Conservation (phyloP, 1,140 invertebrate genomes). For the Bradynema listronoti region DNA sequence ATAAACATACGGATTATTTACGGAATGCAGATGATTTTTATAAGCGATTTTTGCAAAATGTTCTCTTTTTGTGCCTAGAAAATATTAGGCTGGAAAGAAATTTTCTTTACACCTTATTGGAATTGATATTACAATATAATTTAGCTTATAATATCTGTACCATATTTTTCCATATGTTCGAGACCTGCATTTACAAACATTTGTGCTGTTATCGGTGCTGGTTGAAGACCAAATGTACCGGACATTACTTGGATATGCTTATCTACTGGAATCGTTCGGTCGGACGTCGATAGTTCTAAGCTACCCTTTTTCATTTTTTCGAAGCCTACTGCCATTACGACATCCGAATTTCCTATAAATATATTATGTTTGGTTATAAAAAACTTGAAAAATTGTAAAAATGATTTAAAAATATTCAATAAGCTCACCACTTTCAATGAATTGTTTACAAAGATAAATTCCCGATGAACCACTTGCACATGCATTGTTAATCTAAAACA, state of each 20-base stretch:
- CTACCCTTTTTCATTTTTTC: constrained; percentile 96
- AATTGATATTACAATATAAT: neutral
- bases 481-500: constrained; percentile 72
- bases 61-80: constrained; percentile 70
- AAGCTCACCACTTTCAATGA: constrained; percentile 66
- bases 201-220: constrained; percentile 65
- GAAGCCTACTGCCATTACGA: constrained; percentile 85
- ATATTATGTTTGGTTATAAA: neutral
- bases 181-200: constrained; percentile 83
- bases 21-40: constrained; percentile 93
- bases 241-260: constrained; percentile 80
- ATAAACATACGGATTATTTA: constrained; percentile 74
- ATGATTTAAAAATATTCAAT: neutral
- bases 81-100: no score
- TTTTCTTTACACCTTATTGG: neutral
- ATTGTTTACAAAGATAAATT: constrained; percentile 78
- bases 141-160: constrained; percentile 25
- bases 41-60: constrained; percentile 94
- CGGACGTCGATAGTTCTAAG: constrained; percentile 64
- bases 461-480: constrained; percentile 92
- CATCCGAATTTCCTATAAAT: constrained; percentile 67
- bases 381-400: neutral
- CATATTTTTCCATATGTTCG: constrained; percentile 95
- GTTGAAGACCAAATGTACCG: constrained; percentile 69
- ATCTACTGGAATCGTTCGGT: constrained; percentile 86